Evolutionary conservation across 2,888 invertebrate species (phyloP), one percentile per base, ranked within the genome.

Genomic region (Tipula vernalis): DNA sequence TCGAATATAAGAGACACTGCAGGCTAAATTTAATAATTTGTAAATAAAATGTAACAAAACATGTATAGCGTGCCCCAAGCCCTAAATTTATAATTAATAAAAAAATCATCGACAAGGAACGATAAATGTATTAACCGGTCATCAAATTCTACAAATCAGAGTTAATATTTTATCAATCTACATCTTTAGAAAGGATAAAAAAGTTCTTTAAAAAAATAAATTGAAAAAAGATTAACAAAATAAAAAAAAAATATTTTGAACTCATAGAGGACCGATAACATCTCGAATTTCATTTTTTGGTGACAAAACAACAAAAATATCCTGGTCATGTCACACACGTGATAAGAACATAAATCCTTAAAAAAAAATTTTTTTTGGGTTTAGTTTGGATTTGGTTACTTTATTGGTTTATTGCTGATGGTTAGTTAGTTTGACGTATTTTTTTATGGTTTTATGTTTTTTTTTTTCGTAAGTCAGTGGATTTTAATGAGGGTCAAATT

Each of bases 241-340:
- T 39, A 39, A 39, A 39, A 39, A 39, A 6, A 71, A 28, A 71
- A 71, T 28, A 71, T 71, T 18, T 71, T 71, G 71, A 71, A 71
- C 71, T 71, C 71, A 71, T 71, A 28, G 28, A 71, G 28, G 28
- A 71, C 71, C 71, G 71, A 71, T 71, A 71, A 71, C 71, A 71
- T 71, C 71, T 71, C 71, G 28, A 28, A 71, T 71, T 71, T 71
- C 71, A 71, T 3, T 71, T 18, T 71, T 84, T 84, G 84, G 41
- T 84, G 84, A 84, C 84, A 84, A 84, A 84, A 39, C 3, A 84
- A 84, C 41, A 39, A n/a, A 84, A 39, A 36, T 15, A 15, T 39
- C 41, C 36, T 84, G 84, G 84, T 84, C 84, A 84, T 84, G 84
- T 84, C 84, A 84, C 84, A 84, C 84, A 84, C 84, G 84, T 84